Evolutionary conservation across 2,888 invertebrate genomes (phyloP).

Genomic region (Chalcis sispes): DNA sequence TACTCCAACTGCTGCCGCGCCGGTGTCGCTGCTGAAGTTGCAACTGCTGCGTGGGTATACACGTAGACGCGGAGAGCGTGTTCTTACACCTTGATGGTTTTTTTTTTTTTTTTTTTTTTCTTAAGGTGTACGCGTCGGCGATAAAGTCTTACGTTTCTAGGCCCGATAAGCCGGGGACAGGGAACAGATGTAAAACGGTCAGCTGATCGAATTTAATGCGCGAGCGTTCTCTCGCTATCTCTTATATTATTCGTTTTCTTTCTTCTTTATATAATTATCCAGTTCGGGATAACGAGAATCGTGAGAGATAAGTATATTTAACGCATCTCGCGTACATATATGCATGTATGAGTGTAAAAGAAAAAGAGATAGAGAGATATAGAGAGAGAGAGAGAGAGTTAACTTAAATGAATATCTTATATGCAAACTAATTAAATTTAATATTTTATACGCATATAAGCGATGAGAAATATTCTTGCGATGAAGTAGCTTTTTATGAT

Average conservation of each 20-base stretch:
- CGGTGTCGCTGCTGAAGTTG: too few species aligned
- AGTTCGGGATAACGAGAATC: neutral
- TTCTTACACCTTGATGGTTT: too few species aligned
- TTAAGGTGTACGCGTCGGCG: too few species aligned
- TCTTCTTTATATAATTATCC: neutral
- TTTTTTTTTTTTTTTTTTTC: slow-evolving; percentile 15
- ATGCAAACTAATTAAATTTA: slow-evolving; percentile 25
- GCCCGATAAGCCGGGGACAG: neutral
- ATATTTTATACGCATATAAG: slow-evolving; percentile 10
- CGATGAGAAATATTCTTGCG: too few species aligned
- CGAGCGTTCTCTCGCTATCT: neutral
- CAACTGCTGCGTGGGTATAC: too few species aligned
- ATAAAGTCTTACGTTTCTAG: neutral
- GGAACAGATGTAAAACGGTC: slow-evolving; percentile 15
- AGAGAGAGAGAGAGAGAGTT: too few species aligned
- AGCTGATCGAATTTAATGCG: slow-evolving; percentile 1
- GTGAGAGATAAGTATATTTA: neutral
- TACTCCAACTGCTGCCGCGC: neutral
- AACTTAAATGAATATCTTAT: neutral
- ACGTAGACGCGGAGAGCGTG: neutral
- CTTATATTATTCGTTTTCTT: neutral
- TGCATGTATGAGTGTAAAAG: too few species aligned
- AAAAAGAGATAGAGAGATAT: too few species aligned
- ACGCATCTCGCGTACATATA: neutral
- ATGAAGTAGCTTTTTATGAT: neutral